Conservation (phyloP, 2,797 vertebrate genomes). For the Eleutherodactylus coqui region DNA sequence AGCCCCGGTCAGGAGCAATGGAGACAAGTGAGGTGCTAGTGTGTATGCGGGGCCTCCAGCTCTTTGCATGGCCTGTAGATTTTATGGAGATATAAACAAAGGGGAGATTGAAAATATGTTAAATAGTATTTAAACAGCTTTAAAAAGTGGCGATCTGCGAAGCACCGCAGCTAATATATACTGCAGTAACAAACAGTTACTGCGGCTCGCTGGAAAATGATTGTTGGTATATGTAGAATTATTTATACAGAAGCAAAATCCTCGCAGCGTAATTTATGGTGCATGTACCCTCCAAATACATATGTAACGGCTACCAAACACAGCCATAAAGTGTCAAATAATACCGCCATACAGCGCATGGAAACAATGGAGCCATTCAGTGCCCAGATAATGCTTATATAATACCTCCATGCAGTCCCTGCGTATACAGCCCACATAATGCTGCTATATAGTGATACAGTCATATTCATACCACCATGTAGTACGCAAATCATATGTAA, state of each 20-base stretch:
- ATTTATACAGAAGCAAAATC: background rate
- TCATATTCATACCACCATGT: background rate
- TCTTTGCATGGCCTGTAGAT: background rate
- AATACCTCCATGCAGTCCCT: background rate
- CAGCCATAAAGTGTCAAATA: too few relatives aligned
- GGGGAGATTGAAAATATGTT: constrained; percentile 38
- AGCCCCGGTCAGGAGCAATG: constrained; percentile 33
- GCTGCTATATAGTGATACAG: background rate
- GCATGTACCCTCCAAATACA: background rate
- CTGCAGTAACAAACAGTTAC: constrained; percentile 32
- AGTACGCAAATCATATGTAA: background rate
- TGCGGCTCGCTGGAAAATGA: background rate
- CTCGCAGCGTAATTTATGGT: background rate
- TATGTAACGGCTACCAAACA: background rate
- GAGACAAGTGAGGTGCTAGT: constrained; percentile 45
- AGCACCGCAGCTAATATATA: constrained; percentile 30
- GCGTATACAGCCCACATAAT: too few relatives aligned
- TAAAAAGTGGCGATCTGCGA: background rate
- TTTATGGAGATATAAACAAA: constrained; percentile 40
- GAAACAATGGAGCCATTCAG: background rate
- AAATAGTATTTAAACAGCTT: constrained; percentile 47
- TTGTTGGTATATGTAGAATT: background rate
- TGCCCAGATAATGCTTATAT: background rate
- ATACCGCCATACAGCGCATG: too few relatives aligned
- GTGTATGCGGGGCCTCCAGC: constrained; percentile 20